Evolutionary conservation across 2,113 vertebrate genomes (phyloP), one percentile per base, ranked within the genome.

Genomic region (Rhinogobius similis): DNA sequence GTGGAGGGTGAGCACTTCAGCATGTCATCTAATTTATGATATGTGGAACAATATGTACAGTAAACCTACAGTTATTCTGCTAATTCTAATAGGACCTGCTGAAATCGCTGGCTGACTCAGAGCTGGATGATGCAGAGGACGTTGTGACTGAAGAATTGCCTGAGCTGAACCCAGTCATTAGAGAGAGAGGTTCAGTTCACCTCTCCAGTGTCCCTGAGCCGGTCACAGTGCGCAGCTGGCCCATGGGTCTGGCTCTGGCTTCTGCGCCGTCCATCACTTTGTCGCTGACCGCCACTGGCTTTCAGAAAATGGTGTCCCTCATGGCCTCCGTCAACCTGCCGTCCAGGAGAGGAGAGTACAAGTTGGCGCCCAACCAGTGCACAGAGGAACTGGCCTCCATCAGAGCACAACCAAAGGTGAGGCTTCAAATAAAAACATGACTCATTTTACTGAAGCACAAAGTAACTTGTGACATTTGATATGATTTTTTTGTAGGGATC

Each of bases 361-460:
- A 84, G 3, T 56, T 92, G 69, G 75, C 93, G 65, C 89, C 87
- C 87, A 92, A 90, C 65, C 93, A 84, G 87, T 91, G 79, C 74
- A 84, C 87, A 2, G 81, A 87, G 9, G 95, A 94, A 6, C 87
- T 99, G 24, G 88, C 93, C 0, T 98, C 98, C 52, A 90, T 99
- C 73, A 89, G 97, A 79, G 98, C 97, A 1, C 90, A 94, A 72
- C 97, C 97, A 0, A 95, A 94, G 95, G 97, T 98, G 85, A 86
- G 53, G 5, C 11, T 21, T 46, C 38, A 18, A 12, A 14, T 39
- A 44, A n/a, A 26, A 1, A 18, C 26, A n/a, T 36, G 10, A 14
- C 10, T 61, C 29, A 29, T 29, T 4, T 32, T n/a, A 12, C 36
- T 20, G 2, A 10, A 36, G 0, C 24, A 41, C 38, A 63, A 41